These are phyloP conservation scores for Teinopalpus imperialis DNA, from an alignment of 2,888 invertebrate species.

Conservation along the genomic window DNA sequence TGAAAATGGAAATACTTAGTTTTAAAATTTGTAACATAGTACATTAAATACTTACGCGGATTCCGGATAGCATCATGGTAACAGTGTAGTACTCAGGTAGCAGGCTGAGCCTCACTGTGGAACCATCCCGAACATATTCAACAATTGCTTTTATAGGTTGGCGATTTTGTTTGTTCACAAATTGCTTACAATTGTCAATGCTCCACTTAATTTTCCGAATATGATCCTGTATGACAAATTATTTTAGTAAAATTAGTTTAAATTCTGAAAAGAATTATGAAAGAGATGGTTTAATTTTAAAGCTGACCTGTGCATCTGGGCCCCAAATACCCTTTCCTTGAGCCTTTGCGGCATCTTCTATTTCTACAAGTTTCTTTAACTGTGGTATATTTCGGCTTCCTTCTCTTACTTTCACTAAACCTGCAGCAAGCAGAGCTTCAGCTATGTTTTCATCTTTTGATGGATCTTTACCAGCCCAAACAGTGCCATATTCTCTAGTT, in stretches of 20 bases:
- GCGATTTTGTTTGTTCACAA: slow-evolving; percentile 91
- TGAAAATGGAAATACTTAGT: too few relatives aligned
- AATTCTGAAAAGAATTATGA: too few relatives aligned
- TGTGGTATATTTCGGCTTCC: slow-evolving; percentile 83
- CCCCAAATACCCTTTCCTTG: slow-evolving; percentile 94
- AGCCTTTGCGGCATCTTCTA: slow-evolving; percentile 94
- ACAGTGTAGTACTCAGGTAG: slow-evolving; percentile 95
- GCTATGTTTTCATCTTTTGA: slow-evolving; percentile 92
- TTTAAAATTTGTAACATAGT: too few relatives aligned
- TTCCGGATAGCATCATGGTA: slow-evolving; percentile 97
- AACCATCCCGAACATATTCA: slow-evolving; percentile 98
- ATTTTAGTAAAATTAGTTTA: too few relatives aligned
- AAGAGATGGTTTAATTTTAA: too few relatives aligned
- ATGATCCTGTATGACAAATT: slow-evolving; percentile 79
- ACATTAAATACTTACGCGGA: slow-evolving; percentile 86
- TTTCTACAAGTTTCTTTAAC: slow-evolving; percentile 86
- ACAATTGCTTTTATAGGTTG: slow-evolving; percentile 96
- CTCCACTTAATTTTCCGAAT: slow-evolving; percentile 94
- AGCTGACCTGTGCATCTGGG: slow-evolving; percentile 53
- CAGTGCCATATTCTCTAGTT: slow-evolving; percentile 92
- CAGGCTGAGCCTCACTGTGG: slow-evolving; percentile 95
- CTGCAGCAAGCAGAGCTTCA: slow-evolving; percentile 94
- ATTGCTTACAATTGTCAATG: slow-evolving; percentile 87
- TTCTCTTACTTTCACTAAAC: slow-evolving; percentile 90
- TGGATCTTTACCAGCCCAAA: slow-evolving; percentile 92